phyloP scores from a whole-genome alignment of 92 coral and sea anemone genomes.

The Actinostola sp. region DNA sequence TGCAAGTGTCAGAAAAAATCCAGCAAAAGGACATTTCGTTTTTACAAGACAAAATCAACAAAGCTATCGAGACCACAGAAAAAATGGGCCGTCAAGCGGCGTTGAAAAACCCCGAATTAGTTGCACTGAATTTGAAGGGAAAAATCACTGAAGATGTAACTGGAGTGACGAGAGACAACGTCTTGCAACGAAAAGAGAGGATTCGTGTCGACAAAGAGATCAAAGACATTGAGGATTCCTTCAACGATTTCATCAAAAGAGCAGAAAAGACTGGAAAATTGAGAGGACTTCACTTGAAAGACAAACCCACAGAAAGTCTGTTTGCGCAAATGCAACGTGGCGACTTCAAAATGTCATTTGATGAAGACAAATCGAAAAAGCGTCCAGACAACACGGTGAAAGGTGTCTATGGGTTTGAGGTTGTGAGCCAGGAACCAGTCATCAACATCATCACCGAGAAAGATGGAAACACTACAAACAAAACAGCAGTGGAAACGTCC shows the following conservation, averaged over 20 bases:
- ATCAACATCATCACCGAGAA: slow-evolving; percentile 12
- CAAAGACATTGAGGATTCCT: slow-evolving; percentile 44
- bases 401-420: slow-evolving; percentile 26
- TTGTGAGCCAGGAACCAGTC: slow-evolving; percentile 19
- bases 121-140: slow-evolving; percentile 26
- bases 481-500: neutral
- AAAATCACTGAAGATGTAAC: slow-evolving; percentile 29
- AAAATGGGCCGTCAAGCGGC: slow-evolving; percentile 39
- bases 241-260: slow-evolving; percentile 37
- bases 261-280: slow-evolving; percentile 44
- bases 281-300: neutral
- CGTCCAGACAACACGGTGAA: neutral
- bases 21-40: slow-evolving; percentile 28
- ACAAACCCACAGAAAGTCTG: slow-evolving; percentile 10
- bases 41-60: slow-evolving; percentile 61
- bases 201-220: slow-evolving; percentile 21
- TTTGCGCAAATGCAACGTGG: slow-evolving; percentile 28
- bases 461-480: neutral
- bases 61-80: slow-evolving; percentile 69
- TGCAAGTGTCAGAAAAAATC: slow-evolving; percentile 12
- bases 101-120: slow-evolving; percentile 15
- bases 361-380: slow-evolving; percentile 3
- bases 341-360: slow-evolving; percentile 12
- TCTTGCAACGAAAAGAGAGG: slow-evolving; percentile 10
- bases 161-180: slow-evolving; percentile 58